A percentile compares a stretch with the other conserved stretches of the same genome.
These are phyloP conservation scores for Laterallus jamaicensis DNA, from an alignment of 2,113 vertebrate species.

Conservation along the genomic window DNA sequence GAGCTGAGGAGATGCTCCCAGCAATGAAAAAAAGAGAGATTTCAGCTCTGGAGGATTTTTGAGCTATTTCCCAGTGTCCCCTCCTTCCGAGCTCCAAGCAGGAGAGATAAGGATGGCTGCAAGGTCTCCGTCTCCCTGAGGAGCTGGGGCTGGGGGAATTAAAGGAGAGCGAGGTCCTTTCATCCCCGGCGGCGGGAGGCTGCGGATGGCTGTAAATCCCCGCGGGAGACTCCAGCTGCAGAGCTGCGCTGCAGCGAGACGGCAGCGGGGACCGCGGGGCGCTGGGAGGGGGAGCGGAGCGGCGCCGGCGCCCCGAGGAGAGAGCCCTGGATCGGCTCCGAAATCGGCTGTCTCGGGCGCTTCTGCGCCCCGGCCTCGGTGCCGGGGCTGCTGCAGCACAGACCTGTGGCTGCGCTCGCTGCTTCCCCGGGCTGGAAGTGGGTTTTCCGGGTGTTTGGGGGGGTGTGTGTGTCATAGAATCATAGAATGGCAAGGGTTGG, in stretches of 20 bases:
- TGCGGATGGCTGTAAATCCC: not conserved
- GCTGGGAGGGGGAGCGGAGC: not conserved
- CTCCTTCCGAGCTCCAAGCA: not conserved
- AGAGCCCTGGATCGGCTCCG: not conserved
- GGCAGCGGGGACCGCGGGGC: fast-evolving
- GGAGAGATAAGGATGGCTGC: not conserved
- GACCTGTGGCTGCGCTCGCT: not conserved
- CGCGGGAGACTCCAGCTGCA: not conserved
- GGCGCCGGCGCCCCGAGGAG: not conserved
- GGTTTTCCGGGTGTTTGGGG: not conserved
- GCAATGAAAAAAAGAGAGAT: not conserved
- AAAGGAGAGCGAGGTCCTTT: not conserved
- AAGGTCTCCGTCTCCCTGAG: fast-evolving
- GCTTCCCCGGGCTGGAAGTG: not conserved
- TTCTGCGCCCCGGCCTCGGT: not conserved
- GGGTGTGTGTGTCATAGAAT: too few relatives aligned
- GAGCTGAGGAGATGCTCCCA: not conserved
- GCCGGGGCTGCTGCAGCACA: not conserved
- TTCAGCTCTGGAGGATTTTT: not conserved
- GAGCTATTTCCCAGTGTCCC: not conserved
- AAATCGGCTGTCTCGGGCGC: fast-evolving
- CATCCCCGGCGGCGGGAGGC: not conserved
- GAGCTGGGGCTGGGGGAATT: not conserved
- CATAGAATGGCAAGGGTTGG: too few relatives aligned
- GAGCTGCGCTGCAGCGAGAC: not conserved